Conservation (phyloP, 2,888 invertebrate genomes). For the Rhagium mordax region DNA sequence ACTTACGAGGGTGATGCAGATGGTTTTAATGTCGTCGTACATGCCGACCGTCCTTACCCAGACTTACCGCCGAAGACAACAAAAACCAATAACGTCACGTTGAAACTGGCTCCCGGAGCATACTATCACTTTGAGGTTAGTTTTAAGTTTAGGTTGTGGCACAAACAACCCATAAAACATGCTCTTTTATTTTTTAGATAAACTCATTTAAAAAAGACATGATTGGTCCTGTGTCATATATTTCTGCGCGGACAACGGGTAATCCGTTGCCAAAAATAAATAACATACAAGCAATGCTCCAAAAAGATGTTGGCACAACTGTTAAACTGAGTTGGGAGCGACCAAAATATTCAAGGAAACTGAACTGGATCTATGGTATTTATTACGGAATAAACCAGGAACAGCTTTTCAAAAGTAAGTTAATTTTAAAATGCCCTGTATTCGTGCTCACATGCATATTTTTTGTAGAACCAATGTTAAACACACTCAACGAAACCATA, state of each 20-base stretch:
- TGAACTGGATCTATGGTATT: slow-evolving; percentile 79
- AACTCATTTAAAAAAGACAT: slow-evolving; percentile 75
- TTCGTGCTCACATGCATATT: background rate
- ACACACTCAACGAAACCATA: slow-evolving; percentile 73
- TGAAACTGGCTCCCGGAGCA: slow-evolving; percentile 69
- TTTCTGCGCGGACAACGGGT: slow-evolving; percentile 68
- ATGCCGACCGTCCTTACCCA: slow-evolving; percentile 74
- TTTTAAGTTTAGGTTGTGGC: background rate
- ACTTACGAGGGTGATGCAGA: slow-evolving; percentile 61
- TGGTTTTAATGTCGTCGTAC: slow-evolving; percentile 60
- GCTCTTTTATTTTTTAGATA: slow-evolving; percentile 72
- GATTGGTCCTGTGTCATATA: slow-evolving; percentile 72
- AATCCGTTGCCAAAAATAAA: slow-evolving; percentile 71
- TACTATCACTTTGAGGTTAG: slow-evolving; percentile 74
- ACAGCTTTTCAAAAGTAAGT: slow-evolving; percentile 76
- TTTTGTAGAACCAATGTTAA: slow-evolving; percentile 42
- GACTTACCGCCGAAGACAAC: slow-evolving; percentile 69
- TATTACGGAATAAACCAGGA: slow-evolving; percentile 78
- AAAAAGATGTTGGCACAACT: slow-evolving; percentile 74
- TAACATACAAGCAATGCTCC: slow-evolving; percentile 71
- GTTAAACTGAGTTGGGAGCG: slow-evolving; percentile 80
- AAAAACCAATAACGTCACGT: slow-evolving; percentile 60
- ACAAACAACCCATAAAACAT: no score
- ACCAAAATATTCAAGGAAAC: slow-evolving; percentile 74
- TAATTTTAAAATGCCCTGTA: slow-evolving; percentile 9